Conservation (phyloP, 23 tunicate genomes). For the Botrylloides violaceus region DNA sequence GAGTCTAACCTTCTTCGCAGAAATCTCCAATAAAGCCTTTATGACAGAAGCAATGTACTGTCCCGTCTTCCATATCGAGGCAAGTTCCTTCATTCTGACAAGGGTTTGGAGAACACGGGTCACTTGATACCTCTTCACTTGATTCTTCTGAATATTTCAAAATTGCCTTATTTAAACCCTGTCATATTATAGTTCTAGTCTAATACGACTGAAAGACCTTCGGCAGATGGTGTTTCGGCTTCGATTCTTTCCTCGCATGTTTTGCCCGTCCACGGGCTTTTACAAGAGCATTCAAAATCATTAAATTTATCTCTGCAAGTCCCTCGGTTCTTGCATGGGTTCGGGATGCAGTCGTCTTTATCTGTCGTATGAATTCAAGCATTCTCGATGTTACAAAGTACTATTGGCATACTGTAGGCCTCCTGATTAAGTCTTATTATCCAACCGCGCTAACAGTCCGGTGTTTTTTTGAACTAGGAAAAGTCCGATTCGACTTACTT, state of each 20-base stretch:
- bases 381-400: too few species aligned
- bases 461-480: too few species aligned
- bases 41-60: slow-evolving; percentile 50
- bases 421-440: too few species aligned
- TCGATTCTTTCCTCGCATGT: slow-evolving; percentile 30
- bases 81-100: slow-evolving; percentile 85
- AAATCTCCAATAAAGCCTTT: slow-evolving; percentile 81
- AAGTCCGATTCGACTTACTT: too few species aligned
- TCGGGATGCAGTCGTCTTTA: slow-evolving; percentile 2
- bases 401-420: too few species aligned
- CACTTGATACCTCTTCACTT: slow-evolving; percentile 57
- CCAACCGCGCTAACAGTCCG: too few species aligned
- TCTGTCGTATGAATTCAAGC: too few species aligned
- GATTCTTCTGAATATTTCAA: neutral
- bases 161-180: too few species aligned
- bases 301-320: slow-evolving; percentile 34
- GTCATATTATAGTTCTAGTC: too few species aligned
- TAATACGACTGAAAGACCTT: too few species aligned
- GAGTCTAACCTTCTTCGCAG: slow-evolving; percentile 68
- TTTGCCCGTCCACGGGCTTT: slow-evolving; percentile 54
- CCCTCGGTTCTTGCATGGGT: slow-evolving; percentile 68
- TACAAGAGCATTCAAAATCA: slow-evolving; percentile 47
- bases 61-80: slow-evolving; percentile 63
- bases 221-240: neutral
- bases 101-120: slow-evolving; percentile 67